Conservation (phyloP, 2,888 invertebrate genomes). For the Melanargia galathea region DNA sequence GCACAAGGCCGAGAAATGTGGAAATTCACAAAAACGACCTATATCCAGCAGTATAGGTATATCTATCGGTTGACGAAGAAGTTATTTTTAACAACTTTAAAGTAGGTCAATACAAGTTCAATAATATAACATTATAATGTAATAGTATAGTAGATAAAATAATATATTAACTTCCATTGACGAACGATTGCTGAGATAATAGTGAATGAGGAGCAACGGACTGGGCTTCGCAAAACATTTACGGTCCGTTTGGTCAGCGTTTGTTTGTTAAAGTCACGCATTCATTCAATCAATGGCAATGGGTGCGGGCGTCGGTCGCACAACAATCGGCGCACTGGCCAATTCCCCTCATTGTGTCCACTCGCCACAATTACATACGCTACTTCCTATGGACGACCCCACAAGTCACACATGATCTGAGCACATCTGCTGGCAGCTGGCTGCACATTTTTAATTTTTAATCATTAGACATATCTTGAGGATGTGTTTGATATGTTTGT, state of each 20-base stretch:
- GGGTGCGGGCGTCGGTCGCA: constrained; percentile 80
- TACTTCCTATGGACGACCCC: constrained; percentile 73
- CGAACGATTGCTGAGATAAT: constrained; percentile 13
- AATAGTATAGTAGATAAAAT: too few relatives aligned
- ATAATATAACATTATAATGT: too few relatives aligned
- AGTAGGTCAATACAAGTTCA: too few relatives aligned
- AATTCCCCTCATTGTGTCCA: constrained; percentile 81
- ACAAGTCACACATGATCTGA: constrained; percentile 50
- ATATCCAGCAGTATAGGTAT: too few relatives aligned
- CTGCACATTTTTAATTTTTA: constrained; percentile 51
- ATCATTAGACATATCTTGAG: constrained; percentile 19
- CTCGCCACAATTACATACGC: constrained; percentile 76
- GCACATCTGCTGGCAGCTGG: constrained; percentile 68
- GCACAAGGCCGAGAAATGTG: too few relatives aligned
- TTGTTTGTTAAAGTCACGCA: constrained; percentile 73
- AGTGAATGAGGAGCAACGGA: constrained; percentile 22
- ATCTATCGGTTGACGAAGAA: too few relatives aligned
- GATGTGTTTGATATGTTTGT: background rate
- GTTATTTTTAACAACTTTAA: too few relatives aligned
- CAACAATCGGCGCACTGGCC: constrained; percentile 78
- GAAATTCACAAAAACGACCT: too few relatives aligned
- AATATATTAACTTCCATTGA: constrained; percentile 2
- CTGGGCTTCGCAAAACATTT: constrained; percentile 52
- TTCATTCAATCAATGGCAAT: constrained; percentile 76
- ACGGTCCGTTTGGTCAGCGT: constrained; percentile 62